Conservation (phyloP, 2,113 vertebrate genomes). For the Dasyornis broadbenti region DNA sequence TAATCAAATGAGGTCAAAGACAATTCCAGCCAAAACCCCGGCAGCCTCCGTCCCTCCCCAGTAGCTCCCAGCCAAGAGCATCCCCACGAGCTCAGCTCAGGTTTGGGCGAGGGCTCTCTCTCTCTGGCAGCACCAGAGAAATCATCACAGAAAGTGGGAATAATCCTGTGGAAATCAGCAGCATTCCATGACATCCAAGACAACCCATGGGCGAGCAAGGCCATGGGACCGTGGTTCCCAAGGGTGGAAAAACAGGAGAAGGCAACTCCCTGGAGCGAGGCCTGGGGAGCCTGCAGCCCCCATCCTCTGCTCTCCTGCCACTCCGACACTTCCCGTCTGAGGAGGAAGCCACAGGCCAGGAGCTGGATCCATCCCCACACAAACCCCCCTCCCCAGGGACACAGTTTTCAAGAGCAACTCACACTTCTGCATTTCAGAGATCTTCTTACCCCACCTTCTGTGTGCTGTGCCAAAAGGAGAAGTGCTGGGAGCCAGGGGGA, state of each 20-base stretch:
- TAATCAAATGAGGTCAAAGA: conserved; percentile 19
- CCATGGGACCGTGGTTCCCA: rapidly evolving
- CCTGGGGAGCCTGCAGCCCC: neutral
- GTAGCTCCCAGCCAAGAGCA: neutral
- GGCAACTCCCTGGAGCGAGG: rapidly evolving
- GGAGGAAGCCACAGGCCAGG: neutral
- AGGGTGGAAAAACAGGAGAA: neutral
- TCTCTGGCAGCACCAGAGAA: neutral
- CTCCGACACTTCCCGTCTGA: rapidly evolving
- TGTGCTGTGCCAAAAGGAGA: neutral
- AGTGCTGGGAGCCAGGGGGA: neutral
- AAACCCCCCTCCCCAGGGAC: neutral
- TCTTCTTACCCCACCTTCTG: conserved; percentile 9
- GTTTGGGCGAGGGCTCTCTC: neutral
- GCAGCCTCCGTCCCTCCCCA: neutral
- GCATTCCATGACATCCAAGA: rapidly evolving
- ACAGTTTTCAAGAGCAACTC: neutral
- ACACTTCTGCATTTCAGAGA: conserved; percentile 8
- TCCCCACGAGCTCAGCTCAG: rapidly evolving
- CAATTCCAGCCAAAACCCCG: neutral
- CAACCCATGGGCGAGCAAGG: rapidly evolving
- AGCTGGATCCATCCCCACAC: neutral
- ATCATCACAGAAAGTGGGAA: neutral
- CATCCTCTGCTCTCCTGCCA: rapidly evolving
- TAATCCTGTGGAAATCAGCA: neutral